Conservation (phyloP, 2,113 vertebrate species). For the Nipponia nippon region DNA sequence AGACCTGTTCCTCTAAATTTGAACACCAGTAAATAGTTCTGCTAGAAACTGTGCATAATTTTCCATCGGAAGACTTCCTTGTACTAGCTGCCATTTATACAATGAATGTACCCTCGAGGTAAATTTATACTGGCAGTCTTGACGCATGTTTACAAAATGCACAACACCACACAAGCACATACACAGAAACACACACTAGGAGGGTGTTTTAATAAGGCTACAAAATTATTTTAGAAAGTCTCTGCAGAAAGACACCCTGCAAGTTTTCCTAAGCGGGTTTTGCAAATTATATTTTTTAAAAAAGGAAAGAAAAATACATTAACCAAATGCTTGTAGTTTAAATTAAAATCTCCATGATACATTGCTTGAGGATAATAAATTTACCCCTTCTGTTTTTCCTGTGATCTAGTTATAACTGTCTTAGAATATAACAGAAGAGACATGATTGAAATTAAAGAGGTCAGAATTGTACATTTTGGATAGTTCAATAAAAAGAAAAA, state of each 20-base stretch:
- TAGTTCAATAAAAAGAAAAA: not conserved
- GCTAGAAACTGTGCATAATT: not conserved
- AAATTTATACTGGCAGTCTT: not conserved
- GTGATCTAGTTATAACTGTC: conserved; percentile 13
- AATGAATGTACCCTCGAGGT: not conserved
- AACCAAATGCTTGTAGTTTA: not conserved
- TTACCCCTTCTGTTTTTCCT: conserved; percentile 10
- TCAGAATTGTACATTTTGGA: not conserved
- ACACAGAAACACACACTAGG: not conserved
- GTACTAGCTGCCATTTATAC: not conserved
- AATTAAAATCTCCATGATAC: conserved; percentile 40
- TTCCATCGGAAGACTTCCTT: not conserved
- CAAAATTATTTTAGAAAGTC: not conserved
- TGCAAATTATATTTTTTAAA: not conserved
- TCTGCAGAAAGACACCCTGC: not conserved
- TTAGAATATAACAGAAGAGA: conserved; percentile 15
- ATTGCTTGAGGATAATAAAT: conserved; percentile 40
- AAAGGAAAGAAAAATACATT: conserved; percentile 9
- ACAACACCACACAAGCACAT: not conserved
- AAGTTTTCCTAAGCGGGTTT: not conserved
- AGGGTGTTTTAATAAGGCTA: conserved; percentile 4
- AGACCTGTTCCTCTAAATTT: not conserved
- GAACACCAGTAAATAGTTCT: not conserved
- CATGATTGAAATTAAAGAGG: conserved; percentile 8
- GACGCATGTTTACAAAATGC: not conserved